These are phyloP conservation scores for Pararge aegeria DNA, from an alignment of 1,140 invertebrate species.

Conservation along the genomic window DNA sequence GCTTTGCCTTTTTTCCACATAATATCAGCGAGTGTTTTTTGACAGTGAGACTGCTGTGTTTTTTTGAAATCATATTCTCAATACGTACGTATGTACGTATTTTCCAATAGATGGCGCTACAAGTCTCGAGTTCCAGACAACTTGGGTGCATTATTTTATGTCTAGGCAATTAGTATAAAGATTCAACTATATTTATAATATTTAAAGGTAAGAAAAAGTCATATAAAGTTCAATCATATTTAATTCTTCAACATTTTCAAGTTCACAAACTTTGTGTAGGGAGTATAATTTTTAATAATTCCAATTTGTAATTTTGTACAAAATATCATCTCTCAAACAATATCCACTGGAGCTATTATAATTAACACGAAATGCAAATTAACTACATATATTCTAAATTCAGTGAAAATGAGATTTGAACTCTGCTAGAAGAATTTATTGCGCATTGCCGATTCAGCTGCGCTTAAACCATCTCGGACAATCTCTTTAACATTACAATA, in stretches of 20 bases:
- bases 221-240: slow-evolving; percentile 66
- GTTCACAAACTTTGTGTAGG: slow-evolving; percentile 70
- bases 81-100: slow-evolving; percentile 12
- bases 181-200: too few relatives aligned
- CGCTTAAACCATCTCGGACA: slow-evolving; percentile 49
- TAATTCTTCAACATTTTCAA: slow-evolving; percentile 73
- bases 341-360: slow-evolving; percentile 59
- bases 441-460: slow-evolving; percentile 15
- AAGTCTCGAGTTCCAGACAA: background rate
- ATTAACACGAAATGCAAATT: slow-evolving; percentile 65
- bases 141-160: too few relatives aligned
- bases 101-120: slow-evolving; percentile 35
- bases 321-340: slow-evolving; percentile 72
- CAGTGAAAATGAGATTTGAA: slow-evolving; percentile 60
- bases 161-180: too few relatives aligned
- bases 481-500: slow-evolving; percentile 64
- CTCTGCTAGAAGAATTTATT: slow-evolving; percentile 35
- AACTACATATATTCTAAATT: slow-evolving; percentile 61
- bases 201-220: slow-evolving; percentile 25
- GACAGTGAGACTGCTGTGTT: too few relatives aligned
- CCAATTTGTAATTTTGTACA: slow-evolving; percentile 75
- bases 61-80: too few relatives aligned
- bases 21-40: too few relatives aligned
- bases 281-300: slow-evolving; percentile 62
- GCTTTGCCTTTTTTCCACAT: too few relatives aligned